Evolutionary conservation across 2,888 invertebrate species (phyloP), one percentile per base, ranked within the genome.

Genomic region (Ernsta delagoae): DNA sequence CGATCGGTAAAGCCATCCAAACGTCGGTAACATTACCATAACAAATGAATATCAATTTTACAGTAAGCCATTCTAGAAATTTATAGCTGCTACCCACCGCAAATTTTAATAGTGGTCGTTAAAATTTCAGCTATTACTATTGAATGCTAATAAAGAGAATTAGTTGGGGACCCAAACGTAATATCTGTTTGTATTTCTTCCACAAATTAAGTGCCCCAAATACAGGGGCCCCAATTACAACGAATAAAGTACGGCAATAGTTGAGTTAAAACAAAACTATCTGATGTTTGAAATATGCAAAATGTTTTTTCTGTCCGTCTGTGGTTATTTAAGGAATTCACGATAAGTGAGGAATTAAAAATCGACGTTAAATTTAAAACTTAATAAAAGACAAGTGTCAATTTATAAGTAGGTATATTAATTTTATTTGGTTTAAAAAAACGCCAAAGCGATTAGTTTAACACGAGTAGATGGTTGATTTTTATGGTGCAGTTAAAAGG

Each of bases 1-100:
- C 64, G 57, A 45, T 57, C 16, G 16, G 56, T 8, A 45, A 57
- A 31, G 31, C 53, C 45, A 34, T 11, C 61, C 56, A 48, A 68
- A 68, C 56, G 66, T 54, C 48, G 61, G 67, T 57, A 34, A 36
- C 48, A 60, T 68, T 68, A 68, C 31, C 56, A 68, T 68, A 62
- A 68, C 57, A 62, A 68, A 68, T 68, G 62, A 68, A 68, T 62
- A 68, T 68, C 57, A 68, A 62, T 68, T 62, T 68, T 62, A 31
- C 61, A 62, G 61, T 68, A 68, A 68, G 62, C 61, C 68, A 68
- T 68, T 68, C 68, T 56, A 36, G 54, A 57, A 68, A 68, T 68
- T 68, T 62, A 68, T 57, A n/a, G 56, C n/a, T 39, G 48, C 45
- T 62, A 62, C 56, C 56, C 39, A 68, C 48, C 61, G 57, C 67